Base-by-base conservation (phyloP, 2,888 invertebrate genomes). In the Autographa gamma region DNA sequence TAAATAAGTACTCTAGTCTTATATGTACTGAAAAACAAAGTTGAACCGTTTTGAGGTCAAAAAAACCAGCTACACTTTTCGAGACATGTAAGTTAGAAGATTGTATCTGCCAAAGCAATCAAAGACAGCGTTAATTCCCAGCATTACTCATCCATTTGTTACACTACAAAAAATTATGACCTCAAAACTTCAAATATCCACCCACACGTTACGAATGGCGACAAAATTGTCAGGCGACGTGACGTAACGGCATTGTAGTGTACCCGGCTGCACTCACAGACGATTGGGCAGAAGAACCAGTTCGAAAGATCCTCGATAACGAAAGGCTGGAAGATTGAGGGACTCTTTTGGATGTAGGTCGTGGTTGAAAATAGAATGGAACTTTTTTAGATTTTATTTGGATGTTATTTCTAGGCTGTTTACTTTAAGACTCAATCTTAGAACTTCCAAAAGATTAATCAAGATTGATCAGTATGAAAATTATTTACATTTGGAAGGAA, bases 171-270 rank as follows among this genome's bases (percentile, higher is more conserved):
- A 54, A 56, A 56, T 56, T 25, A 25, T 25, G 54, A 56, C 58
- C 54, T 58, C 41, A 69, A 32, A 64, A 77, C 70, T 19, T 56
- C 13, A 70, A 67, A 60, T 16, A 31, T 54, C 60, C 54, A n/a
- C 78, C 78, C 60, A 78, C 74, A 61, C 68, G 34, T 38, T 16
- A 14, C 60, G 9, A 9, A 19, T 56, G 56, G 61, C 38, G 66
- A 64, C 71, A 74, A 48, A 32, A 68, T 71, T 41, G 74, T 32
- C 78, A 65, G 62, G 56, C 56, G 61, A 68, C 43, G 54, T 77
- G 77, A 77, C 77, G 79, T 78, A 78, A 77, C 71, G 63, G 78
- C 71, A 66, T 8, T 25, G 25, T 48, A n/a, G 16, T 59, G 31
- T 31, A 32, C 66, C 34, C 70, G 16, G 43, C 25, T 43, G 59